These are phyloP conservation scores for Notoglanidium macrostoma DNA, from an alignment of 2,797 vertebrate species.

Conservation along the genomic window DNA sequence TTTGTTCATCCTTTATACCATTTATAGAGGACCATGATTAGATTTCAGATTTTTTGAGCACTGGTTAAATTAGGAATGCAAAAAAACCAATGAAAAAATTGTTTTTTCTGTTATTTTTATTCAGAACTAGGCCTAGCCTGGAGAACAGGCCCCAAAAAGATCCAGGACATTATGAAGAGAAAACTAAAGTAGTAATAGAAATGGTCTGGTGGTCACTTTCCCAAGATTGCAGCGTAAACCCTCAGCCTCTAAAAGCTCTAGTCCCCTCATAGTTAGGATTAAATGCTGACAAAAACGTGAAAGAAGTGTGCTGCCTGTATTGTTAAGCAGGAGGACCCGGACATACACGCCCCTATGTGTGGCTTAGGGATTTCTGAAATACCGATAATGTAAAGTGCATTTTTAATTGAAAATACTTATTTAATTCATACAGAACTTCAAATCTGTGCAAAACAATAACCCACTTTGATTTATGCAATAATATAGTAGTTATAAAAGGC, in stretches of 20 bases:
- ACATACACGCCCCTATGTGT: slow-evolving; percentile 18
- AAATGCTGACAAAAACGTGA: background rate
- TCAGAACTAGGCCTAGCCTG: background rate
- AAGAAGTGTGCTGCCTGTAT: background rate
- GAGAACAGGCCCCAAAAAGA: background rate
- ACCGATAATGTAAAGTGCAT: background rate
- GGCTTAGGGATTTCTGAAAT: slow-evolving; percentile 3
- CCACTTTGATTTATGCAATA: background rate
- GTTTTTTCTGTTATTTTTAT: background rate
- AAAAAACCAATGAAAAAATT: background rate
- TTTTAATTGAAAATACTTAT: background rate
- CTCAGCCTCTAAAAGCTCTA: slow-evolving; percentile 20
- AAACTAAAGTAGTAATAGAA: background rate
- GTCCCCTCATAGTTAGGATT: slow-evolving; percentile 42
- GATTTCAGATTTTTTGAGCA: background rate
- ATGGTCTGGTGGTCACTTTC: background rate
- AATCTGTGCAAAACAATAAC: background rate
- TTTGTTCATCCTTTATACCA: background rate
- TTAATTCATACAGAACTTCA: background rate
- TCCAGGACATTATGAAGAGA: background rate
- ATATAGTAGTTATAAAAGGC: background rate
- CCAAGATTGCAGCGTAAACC: background rate
- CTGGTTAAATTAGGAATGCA: background rate
- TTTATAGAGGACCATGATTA: background rate
- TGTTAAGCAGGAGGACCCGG: slow-evolving; percentile 8